Conservation (phyloP, 2,888 invertebrate genomes). For the Carpatolechia fugitivella region DNA sequence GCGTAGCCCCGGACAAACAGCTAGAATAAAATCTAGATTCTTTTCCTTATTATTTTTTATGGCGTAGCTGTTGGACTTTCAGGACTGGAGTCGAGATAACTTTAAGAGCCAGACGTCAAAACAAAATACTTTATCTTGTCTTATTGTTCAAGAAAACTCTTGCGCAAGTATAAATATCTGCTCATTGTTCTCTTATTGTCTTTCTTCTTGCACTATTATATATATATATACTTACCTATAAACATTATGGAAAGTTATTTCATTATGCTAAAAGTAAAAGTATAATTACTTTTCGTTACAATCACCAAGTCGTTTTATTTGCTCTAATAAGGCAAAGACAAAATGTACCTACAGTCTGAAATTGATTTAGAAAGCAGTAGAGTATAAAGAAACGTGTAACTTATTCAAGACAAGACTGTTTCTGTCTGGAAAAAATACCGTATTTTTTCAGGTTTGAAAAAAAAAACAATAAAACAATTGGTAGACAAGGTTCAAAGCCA, state of each 20-base stretch:
- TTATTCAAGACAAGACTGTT: no score
- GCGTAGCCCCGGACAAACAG: no score
- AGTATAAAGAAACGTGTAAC: no score
- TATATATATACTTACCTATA: background rate
- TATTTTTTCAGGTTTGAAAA: no score
- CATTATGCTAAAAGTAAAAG: background rate
- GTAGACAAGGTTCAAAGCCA: no score
- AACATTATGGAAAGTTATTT: conserved; percentile 1
- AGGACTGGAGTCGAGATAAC: background rate
- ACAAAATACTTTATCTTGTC: background rate
- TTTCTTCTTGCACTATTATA: background rate
- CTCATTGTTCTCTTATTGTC: no score
- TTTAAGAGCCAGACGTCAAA: background rate
- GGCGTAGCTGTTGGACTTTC: background rate
- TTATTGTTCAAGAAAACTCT: background rate
- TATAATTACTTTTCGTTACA: background rate
- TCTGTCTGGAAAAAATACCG: no score
- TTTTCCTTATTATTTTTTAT: no score
- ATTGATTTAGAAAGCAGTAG: background rate
- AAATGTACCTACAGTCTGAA: background rate
- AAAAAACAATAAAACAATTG: no score
- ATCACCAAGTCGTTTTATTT: background rate
- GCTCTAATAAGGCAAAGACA: background rate
- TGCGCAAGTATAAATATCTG: no score
- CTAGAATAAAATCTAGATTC: background rate